A percentile compares a stretch with the other conserved stretches of the same genome.
phyloP scores from a whole-genome alignment of 2,113 vertebrate genomes.

The Mixornis gularis region DNA sequence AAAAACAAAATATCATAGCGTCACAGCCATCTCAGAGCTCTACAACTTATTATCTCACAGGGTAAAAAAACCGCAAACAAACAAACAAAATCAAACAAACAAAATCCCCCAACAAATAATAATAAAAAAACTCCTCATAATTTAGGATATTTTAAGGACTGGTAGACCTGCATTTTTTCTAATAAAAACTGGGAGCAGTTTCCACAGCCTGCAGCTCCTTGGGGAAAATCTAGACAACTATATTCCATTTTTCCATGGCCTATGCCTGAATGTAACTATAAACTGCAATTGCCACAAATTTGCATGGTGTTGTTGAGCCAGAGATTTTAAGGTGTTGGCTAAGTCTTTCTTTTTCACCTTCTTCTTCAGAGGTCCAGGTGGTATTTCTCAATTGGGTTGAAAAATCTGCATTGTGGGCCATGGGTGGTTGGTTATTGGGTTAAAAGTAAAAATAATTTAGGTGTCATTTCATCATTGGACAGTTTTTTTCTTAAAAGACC shows the following conservation, averaged over 20 bases:
- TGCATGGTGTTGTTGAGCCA: accelerated
- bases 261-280: accelerated
- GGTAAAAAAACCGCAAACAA: accelerated
- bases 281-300: background rate
- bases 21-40: background rate
- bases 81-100: background rate
- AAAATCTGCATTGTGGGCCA: no score
- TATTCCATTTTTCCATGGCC: background rate
- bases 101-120: background rate
- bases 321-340: background rate
- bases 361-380: no score
- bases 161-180: background rate
- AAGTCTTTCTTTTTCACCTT: no score
- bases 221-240: background rate
- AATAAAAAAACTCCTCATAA: accelerated
- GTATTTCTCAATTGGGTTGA: no score
- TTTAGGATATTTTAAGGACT: background rate
- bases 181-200: background rate
- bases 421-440: no score
- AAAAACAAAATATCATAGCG: background rate
- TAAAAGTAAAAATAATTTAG: no score
- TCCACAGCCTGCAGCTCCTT: background rate
- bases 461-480: no score
- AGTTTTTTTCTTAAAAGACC: no score
- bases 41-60: background rate